Evolutionary conservation across 2,888 invertebrate species (phyloP).

Genomic region (Drosophila acutilabella): DNA sequence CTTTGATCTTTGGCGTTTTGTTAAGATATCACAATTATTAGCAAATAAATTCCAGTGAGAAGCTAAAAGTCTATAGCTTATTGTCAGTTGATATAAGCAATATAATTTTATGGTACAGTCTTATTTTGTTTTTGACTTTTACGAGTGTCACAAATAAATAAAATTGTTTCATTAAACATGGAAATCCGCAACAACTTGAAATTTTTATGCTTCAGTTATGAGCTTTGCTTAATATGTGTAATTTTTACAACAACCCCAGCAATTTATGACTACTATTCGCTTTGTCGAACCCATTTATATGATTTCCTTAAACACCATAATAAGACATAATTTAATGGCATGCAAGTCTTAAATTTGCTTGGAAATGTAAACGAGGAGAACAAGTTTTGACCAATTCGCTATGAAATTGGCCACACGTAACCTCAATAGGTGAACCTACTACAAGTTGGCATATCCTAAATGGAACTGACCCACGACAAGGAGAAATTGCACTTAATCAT

Average conservation of each 20-base stretch:
- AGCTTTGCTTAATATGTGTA: constrained; percentile 25
- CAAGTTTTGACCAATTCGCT: constrained; percentile 19
- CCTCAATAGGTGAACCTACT: constrained; percentile 25
- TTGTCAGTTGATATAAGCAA: too few species aligned
- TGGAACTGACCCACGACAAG: constrained; percentile 51
- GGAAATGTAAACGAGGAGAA: neutral
- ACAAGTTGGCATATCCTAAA: constrained; percentile 22
- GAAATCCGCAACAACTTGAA: neutral
- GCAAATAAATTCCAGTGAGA: neutral
- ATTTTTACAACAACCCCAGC: constrained; percentile 26
- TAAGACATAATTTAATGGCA: constrained; percentile 50
- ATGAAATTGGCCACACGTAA: constrained; percentile 55
- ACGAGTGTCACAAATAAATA: too few species aligned
- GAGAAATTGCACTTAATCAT: constrained; percentile 61
- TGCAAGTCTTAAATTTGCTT: constrained; percentile 48
- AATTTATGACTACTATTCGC: constrained; percentile 22
- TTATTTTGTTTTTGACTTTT: too few species aligned
- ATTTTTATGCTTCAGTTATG: neutral
- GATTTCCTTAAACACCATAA: constrained; percentile 45
- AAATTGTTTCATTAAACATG: too few species aligned
- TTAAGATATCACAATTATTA: constrained; percentile 6
- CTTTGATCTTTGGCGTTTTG: constrained; percentile 59
- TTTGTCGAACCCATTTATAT: constrained; percentile 31
- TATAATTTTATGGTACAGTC: too few species aligned
- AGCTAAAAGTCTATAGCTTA: neutral